Base-by-base conservation (phyloP, 1,140 invertebrate species). In the Drosophila bocki region DNA sequence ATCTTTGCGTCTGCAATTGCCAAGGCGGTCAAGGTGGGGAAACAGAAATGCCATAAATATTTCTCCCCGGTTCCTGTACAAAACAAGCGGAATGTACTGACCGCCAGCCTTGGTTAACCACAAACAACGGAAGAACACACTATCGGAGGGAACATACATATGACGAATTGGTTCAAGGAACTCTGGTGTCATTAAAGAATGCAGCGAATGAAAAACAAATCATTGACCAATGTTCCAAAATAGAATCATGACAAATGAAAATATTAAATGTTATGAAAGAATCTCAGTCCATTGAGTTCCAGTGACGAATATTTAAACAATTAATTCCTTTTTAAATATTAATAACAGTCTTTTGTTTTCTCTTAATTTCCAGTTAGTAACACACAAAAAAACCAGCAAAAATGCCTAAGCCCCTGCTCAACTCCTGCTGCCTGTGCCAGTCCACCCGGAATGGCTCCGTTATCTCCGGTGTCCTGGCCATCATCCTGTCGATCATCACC, bases 371-470 rank as follows among this genome's bases (percentile, higher is more conserved):
- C 61, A 84, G 80, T 19, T 44, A 3, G n/a, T 33, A 53, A 35
- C 9, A n/a, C 12, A 0, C 2, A n/a, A 41, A 45, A 22, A 32
- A n/a, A 37, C 1, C 19, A 65, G n/a, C 5, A 37, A 78, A 74
- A 51, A 93, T 93, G 92, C 78, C 91, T 7, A 82, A 87, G 47
- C 92, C 92, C 8, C 61, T 92, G 9, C 59, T 93, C 7, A 91
- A 94, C 56, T 93, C 94, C 59, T 96, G 95, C 82, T 97, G 96
- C 82, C 92, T 94, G 42, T 96, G 95, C 82, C 95, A 94, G 44
- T 95, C 95, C 6, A 93, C 96, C 9, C 94, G 95, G 75, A 95
- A 94, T 15, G 96, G 96, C 2, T 95, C 96, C 5, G 93, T 97
- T 9, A 94, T 96, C 65, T 95, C 95, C 13, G 96, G 95, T 45